A percentile compares a stretch with the other conserved stretches of the same genome.
Evolutionary conservation across 2,113 vertebrate species (phyloP).

Genomic region (Bostrychus sinensis): DNA sequence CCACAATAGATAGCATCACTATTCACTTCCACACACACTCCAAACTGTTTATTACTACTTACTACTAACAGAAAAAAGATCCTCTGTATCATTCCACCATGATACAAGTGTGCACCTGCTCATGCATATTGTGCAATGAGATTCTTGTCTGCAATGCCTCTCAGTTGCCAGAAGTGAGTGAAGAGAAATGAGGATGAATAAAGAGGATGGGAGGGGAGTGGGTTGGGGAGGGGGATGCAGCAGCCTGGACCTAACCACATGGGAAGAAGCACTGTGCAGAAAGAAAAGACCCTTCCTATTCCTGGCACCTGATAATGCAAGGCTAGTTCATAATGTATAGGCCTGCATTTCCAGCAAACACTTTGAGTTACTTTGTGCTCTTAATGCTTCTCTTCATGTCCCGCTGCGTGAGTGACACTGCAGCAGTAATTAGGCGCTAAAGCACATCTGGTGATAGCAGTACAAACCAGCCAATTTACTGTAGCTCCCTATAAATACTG

Average conservation of each 20-base stretch:
- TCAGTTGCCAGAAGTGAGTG: conserved; percentile 15
- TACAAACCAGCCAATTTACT: conserved; percentile 3
- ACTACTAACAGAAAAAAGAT: not conserved
- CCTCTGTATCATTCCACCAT: not conserved
- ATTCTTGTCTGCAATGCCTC: conserved; percentile 5
- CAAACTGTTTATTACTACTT: not conserved
- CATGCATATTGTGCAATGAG: conserved; percentile 3
- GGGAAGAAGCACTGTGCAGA: conserved; percentile 26
- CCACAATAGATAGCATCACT: not conserved
- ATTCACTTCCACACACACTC: conserved; percentile 1
- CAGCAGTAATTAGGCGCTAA: conserved; percentile 46
- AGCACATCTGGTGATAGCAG: conserved; percentile 30
- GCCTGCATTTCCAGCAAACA: conserved; percentile 16
- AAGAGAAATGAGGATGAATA: conserved; percentile 22
- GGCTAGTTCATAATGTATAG: not conserved
- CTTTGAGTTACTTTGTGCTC: conserved; percentile 12
- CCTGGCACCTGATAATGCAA: conserved; percentile 35
- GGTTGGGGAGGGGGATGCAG: conserved; percentile 39
- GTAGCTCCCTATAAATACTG: not conserved
- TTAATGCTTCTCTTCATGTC: conserved; percentile 17
- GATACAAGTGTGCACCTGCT: not conserved
- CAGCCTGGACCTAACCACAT: conserved; percentile 38
- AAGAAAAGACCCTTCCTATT: conserved; percentile 22
- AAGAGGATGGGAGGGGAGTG: conserved; percentile 3
- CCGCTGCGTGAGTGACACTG: conserved; percentile 40